Evolutionary conservation across 2,797 vertebrate species (phyloP), one percentile per base, ranked within the genome.

Genomic region (Hyperoplus lanceolatus): DNA sequence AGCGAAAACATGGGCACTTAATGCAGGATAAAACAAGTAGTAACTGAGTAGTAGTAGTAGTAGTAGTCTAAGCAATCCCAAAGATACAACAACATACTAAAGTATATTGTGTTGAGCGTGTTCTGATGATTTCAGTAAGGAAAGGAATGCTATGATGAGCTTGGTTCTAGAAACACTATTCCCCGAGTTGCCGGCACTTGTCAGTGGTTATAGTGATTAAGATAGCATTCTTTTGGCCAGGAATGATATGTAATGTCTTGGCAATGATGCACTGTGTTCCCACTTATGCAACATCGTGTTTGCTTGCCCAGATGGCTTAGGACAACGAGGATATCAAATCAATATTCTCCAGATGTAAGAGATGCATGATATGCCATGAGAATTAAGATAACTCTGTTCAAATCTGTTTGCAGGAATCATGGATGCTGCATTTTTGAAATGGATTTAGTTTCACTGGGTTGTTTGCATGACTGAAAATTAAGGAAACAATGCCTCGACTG

Each of bases 401-500:
- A 67, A 46, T 45, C 16, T 58, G 50, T 79, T 83, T 75, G 4
- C 70, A 63, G 66, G 63, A 51, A 54, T 77, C 21, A 5, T 21
- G 61, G 65, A 18, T 50, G 15, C 46, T 48, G 41, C 60, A 14
- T 14, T 48, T 16, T 48, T 60, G 51, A 75, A 49, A 80, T 50
- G 41, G 70, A 81, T 81, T 85, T 75, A 9, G 74, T 70, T 78
- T 62, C 39, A 81, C 16, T 70, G 75, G 71, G 49, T 39, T 70
- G 60, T 69, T 77, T 81, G 46, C 61, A 59, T 58, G 57, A 56
- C 58, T 43, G 38, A 58, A 77, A 83, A 79, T 45, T 41, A 75
- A 69, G 74, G 54, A 85, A 77, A 81, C 76, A 85, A 86, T 79
- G 83, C 56, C 49, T 90, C 57, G 57, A 60, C 65, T 60, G 62